Base-by-base conservation (phyloP, 2,888 invertebrate species). In the Pristionchus japonicus region DNA sequence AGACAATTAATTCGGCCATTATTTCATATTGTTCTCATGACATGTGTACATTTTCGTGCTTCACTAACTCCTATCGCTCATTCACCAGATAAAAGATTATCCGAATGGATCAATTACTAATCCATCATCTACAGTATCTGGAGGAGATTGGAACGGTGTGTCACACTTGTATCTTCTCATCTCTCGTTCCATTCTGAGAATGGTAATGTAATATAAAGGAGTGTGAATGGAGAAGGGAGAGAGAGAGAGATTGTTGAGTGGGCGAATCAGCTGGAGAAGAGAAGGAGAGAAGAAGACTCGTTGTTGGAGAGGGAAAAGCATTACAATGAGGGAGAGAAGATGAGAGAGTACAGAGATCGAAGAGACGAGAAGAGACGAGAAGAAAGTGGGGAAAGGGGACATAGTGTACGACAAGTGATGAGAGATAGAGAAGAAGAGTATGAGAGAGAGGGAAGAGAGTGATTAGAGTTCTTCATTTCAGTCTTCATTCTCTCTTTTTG, bases 251-350 rank as follows among this genome's bases (percentile, higher is more conserved):
- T 83, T 23, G 49, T 77, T 77, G 52, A 52, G 82, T 31, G 82
- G 82, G 82, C 82, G 82, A 83, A 83, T 83, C 82, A 83, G 82
- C 49, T 83, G 82, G 20, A 52, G 49, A 83, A 49, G 37, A 52
- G 82, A 40, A 49, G 34, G 49, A 83, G 82, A 17, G 52, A 52
- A 31, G 13, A 23, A 83, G 61, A n/a, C n/a, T n/a, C n/a, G n/a
- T n/a, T n/a, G n/a, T n/a, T n/a, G n/a, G n/a, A n/a, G n/a, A n/a
- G n/a, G n/a, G n/a, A n/a, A 64, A 85, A 85, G 85, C 64, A 85
- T 85, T 85, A 85, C 85, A 85, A 85, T 85, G 61, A 64, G n/a
- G 31, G 64, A 64, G 40, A 64, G 85, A 85, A 34, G 20, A 31
- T 17, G 37, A 47, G 67, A 85, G 64, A 85, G 6, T 1, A 13